Conservation (phyloP, 2,888 invertebrate species). For the Kuschelorhynchus macadamiae region DNA sequence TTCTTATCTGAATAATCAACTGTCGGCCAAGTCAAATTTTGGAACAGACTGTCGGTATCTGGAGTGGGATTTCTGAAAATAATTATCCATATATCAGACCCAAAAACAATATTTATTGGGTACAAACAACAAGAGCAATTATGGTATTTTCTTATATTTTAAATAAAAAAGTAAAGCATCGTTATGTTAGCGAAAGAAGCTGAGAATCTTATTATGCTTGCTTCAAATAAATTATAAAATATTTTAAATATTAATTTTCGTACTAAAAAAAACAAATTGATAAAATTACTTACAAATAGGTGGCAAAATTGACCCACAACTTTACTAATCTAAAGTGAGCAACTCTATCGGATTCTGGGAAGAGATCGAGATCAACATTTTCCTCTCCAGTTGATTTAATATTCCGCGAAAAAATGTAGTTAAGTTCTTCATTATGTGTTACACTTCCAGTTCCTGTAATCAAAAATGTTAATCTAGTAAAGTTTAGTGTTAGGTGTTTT, state of each 20-base stretch:
- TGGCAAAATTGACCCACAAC: constrained; percentile 32
- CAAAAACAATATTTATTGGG: too few relatives aligned
- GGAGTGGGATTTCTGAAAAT: constrained; percentile 34
- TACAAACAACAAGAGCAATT: neutral
- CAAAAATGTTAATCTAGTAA: neutral
- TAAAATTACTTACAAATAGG: constrained; percentile 27
- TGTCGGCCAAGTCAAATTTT: constrained; percentile 17
- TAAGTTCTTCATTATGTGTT: constrained; percentile 28
- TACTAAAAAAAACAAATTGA: too few relatives aligned
- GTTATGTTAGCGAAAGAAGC: too few relatives aligned
- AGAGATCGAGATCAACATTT: constrained; percentile 16
- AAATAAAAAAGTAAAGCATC: too few relatives aligned
- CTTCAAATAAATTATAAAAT: too few relatives aligned
- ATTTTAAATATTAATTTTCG: too few relatives aligned
- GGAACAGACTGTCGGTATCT: constrained; percentile 13
- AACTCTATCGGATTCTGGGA: constrained; percentile 21
- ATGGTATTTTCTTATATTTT: neutral
- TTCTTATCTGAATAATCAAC: constrained; percentile 1
- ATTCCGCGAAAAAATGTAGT: constrained; percentile 21
- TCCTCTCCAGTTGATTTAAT: neutral
- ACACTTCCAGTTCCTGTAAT: constrained; percentile 30
- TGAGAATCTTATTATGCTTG: too few relatives aligned
- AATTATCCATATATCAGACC: too few relatives aligned
- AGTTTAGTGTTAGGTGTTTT: too few relatives aligned
- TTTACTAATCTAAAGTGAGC: constrained; percentile 23